Evolutionary conservation across 2,888 invertebrate genomes (phyloP).

Genomic region (Sipunculus nudus): DNA sequence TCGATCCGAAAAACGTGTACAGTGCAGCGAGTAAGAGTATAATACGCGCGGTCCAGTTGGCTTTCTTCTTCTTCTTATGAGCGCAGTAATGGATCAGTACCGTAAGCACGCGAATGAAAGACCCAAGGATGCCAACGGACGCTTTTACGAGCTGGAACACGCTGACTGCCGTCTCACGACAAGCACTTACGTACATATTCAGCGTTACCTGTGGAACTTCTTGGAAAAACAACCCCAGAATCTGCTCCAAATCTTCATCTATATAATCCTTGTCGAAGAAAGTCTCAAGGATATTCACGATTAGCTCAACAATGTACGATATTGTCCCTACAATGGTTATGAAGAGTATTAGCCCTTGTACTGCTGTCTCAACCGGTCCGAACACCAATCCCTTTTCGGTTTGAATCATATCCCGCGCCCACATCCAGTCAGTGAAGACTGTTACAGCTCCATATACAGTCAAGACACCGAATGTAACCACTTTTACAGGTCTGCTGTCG

Average conservation of each 20-base stretch:
- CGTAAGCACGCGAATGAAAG: slow-evolving; percentile 43
- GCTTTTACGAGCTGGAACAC: slow-evolving; percentile 49
- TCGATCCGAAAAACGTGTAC: slow-evolving; percentile 32
- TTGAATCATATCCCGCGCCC: slow-evolving; percentile 40
- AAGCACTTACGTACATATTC: slow-evolving; percentile 43
- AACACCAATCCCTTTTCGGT: slow-evolving; percentile 47
- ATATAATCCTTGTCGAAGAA: slow-evolving; percentile 34
- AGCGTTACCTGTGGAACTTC: slow-evolving; percentile 46
- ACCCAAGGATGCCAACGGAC: slow-evolving; percentile 43
- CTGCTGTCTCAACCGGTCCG: slow-evolving; percentile 37
- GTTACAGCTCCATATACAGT: slow-evolving; percentile 1
- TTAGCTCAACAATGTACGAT: slow-evolving; percentile 41
- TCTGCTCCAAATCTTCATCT: slow-evolving; percentile 41
- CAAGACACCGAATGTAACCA: not conserved
- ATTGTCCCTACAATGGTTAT: slow-evolving; percentile 47
- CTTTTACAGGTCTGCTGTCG: too few relatives aligned
- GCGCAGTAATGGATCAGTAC: not conserved
- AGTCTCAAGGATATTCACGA: slow-evolving; percentile 39
- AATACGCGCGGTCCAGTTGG: too few relatives aligned
- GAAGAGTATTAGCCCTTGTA: slow-evolving; percentile 33
- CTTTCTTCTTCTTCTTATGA: too few relatives aligned
- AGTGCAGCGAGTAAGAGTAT: not conserved
- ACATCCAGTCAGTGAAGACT: slow-evolving; percentile 47
- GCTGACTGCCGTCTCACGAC: slow-evolving; percentile 49
- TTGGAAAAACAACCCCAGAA: slow-evolving; percentile 44